Evolutionary conservation across 1,140 invertebrate genomes (phyloP).

Genomic region (Eulimnadia texana): DNA sequence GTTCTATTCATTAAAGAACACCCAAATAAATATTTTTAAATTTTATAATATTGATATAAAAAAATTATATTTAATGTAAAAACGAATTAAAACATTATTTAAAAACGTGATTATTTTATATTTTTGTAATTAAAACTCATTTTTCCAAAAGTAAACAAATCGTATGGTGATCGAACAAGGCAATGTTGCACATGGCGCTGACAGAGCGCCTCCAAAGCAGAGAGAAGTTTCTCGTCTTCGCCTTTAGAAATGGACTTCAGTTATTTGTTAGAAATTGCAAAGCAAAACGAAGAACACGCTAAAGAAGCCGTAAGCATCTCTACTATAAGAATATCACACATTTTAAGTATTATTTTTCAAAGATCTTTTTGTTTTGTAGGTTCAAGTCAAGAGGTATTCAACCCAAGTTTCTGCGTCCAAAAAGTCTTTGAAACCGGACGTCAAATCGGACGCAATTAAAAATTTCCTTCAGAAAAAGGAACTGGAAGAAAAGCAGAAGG

Average conservation of each 20-base stretch:
- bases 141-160: conserved; percentile 7
- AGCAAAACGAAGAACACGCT: conserved; percentile 18
- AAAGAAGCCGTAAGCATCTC: conserved; percentile 18
- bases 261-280: conserved; percentile 19
- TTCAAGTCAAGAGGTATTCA: conserved; percentile 45
- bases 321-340: not conserved
- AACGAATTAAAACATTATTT: too few relatives aligned
- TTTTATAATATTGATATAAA: too few relatives aligned
- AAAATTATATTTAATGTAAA: too few relatives aligned
- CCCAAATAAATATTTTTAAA: too few relatives aligned
- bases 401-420: conserved; percentile 66
- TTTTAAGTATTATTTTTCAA: not conserved
- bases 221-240: not conserved
- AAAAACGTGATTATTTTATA: too few relatives aligned
- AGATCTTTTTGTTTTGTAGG: conserved; percentile 21
- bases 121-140: too few relatives aligned
- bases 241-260: conserved; percentile 19
- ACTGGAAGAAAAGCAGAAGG: conserved; percentile 53
- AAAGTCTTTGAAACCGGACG: conserved; percentile 48
- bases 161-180: not conserved
- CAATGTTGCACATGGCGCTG: not conserved
- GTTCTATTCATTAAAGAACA: too few relatives aligned
- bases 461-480: conserved; percentile 67
- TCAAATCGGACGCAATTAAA: conserved; percentile 57
- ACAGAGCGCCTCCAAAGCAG: not conserved